Conservation (phyloP, 2,888 invertebrate species). For the Meiosimyza platycephala region DNA sequence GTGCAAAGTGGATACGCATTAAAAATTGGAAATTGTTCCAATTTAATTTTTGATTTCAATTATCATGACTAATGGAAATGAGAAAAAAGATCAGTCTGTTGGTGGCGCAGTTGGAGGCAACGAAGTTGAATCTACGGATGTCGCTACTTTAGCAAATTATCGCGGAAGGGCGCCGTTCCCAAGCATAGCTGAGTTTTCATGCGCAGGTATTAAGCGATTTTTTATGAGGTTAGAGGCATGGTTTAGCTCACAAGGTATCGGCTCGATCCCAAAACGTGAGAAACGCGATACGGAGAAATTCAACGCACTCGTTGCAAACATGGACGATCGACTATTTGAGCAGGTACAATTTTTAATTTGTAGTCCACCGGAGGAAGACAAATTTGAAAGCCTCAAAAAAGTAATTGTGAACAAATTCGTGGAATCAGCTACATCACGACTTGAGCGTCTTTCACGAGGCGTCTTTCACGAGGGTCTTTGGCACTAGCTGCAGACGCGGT, state of each 20-base stretch:
- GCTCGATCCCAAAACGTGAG: neutral
- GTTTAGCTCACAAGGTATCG: no score
- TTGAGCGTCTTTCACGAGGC: no score
- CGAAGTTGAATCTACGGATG: neutral
- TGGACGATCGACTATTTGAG: neutral
- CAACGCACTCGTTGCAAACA: neutral
- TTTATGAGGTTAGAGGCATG: slow-evolving; percentile 1
- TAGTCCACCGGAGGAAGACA: neutral
- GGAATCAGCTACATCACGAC: no score
- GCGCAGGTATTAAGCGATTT: neutral
- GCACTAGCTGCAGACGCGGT: neutral
- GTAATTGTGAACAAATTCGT: no score
- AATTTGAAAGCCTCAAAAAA: neutral
- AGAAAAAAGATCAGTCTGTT: no score
- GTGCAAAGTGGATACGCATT: no score
- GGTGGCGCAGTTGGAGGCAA: neutral
- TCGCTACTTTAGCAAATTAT: neutral
- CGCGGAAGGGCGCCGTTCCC: neutral
- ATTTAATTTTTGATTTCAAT: no score
- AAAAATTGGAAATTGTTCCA: no score
- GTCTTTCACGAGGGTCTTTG: no score
- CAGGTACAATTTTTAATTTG: neutral
- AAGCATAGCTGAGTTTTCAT: neutral
- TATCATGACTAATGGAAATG: no score
- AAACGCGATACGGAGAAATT: slow-evolving; percentile 2